A percentile compares a stretch with the other conserved stretches of the same genome.
These are phyloP conservation scores for Drosophila barbarae DNA, from an alignment of 2,888 invertebrate genomes.

Conservation along the genomic window DNA sequence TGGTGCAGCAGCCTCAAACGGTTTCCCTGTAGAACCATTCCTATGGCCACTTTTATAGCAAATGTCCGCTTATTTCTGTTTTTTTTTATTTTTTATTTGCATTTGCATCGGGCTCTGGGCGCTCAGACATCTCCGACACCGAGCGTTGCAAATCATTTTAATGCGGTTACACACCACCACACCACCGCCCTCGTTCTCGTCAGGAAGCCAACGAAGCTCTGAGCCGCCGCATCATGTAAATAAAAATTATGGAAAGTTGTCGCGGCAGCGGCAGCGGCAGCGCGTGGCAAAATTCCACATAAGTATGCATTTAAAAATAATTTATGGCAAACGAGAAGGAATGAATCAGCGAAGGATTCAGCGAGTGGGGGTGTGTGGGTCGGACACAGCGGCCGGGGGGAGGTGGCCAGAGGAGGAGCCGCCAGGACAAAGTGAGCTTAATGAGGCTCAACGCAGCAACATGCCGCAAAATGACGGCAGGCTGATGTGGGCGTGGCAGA, in stretches of 20 bases:
- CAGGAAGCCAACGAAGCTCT: slow-evolving; percentile 5
- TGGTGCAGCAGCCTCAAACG: slow-evolving; percentile 14
- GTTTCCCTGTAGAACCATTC: slow-evolving; percentile 8
- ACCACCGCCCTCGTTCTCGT: background rate
- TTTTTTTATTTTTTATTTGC: background rate
- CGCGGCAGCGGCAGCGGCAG: slow-evolving; percentile 38
- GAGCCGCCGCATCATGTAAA: slow-evolving; percentile 47
- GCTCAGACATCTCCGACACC: slow-evolving; percentile 21
- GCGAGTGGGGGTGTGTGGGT: background rate
- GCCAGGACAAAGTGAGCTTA: slow-evolving; percentile 57
- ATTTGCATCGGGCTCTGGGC: slow-evolving; percentile 8
- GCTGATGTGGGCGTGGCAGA: slow-evolving; percentile 14
- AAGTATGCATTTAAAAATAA: slow-evolving; percentile 64
- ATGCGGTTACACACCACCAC: slow-evolving; percentile 33
- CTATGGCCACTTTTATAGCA: slow-evolving; percentile 31
- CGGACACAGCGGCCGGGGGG: slow-evolving; percentile 27
- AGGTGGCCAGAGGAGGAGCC: background rate
- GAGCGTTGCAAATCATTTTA: slow-evolving; percentile 43
- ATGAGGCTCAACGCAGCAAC: slow-evolving; percentile 59
- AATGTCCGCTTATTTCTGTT: slow-evolving; percentile 20
- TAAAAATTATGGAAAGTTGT: slow-evolving; percentile 60
- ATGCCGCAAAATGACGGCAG: slow-evolving; percentile 31
- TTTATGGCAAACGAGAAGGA: slow-evolving; percentile 47
- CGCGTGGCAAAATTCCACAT: slow-evolving; percentile 58
- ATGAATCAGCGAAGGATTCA: slow-evolving; percentile 16